These are phyloP conservation scores for Pogonophryne albipinna DNA, from an alignment of 2,797 vertebrate species.

Conservation along the genomic window DNA sequence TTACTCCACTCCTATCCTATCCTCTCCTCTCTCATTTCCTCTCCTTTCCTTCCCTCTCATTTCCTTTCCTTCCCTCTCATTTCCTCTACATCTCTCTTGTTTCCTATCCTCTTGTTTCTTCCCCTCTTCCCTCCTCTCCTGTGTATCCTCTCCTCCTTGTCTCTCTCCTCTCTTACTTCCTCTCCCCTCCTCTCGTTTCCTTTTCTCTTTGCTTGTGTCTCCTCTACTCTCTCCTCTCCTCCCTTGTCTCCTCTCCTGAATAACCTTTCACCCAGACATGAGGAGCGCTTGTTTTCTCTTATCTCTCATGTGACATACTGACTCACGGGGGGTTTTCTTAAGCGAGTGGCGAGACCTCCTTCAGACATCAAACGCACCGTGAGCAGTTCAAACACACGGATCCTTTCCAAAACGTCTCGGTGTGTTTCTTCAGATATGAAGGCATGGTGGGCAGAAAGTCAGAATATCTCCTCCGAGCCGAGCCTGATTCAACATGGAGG, in stretches of 20 bases:
- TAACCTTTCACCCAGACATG: constrained; percentile 57
- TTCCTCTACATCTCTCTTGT: too few relatives aligned
- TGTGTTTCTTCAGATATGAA: constrained; percentile 26
- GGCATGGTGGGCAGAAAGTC: background rate
- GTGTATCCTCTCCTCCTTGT: too few relatives aligned
- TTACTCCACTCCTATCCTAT: too few relatives aligned
- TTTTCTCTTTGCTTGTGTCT: too few relatives aligned
- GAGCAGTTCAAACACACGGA: constrained; percentile 30
- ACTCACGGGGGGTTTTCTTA: constrained; percentile 34
- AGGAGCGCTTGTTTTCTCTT: constrained; percentile 62
- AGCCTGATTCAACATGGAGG: background rate
- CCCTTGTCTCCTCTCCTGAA: background rate
- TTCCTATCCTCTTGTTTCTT: too few relatives aligned
- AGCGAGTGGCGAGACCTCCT: constrained; percentile 1
- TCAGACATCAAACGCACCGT: constrained; percentile 38
- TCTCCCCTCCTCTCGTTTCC: too few relatives aligned
- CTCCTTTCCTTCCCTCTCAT: accelerated
- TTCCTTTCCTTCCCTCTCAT: too few relatives aligned
- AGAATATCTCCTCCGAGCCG: constrained; percentile 24
- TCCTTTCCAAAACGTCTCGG: constrained; percentile 9
- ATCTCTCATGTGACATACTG: constrained; percentile 52
- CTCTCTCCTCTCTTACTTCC: too few relatives aligned
- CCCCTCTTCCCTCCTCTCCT: accelerated
- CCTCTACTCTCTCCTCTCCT: too few relatives aligned
- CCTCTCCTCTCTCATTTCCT: background rate